These are phyloP conservation scores for Hippocampus barbouri DNA, from an alignment of 2,113 vertebrate species.

Conservation along the genomic window DNA sequence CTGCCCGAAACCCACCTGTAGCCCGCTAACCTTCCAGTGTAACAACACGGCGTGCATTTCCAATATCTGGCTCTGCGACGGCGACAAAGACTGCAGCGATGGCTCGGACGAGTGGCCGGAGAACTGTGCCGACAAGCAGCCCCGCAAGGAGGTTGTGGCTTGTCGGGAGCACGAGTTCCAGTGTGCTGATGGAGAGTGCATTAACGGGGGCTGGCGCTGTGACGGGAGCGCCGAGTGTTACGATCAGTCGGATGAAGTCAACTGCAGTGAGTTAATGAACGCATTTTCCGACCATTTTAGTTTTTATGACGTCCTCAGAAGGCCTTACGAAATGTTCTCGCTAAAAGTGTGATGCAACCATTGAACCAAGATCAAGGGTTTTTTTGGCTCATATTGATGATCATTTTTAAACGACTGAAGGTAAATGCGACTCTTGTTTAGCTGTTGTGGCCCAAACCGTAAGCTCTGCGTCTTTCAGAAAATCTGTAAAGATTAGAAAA, in stretches of 20 bases:
- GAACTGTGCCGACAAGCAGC: conserved; percentile 49
- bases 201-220: conserved; percentile 77
- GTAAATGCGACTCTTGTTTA: no score
- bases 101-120: conserved; percentile 79
- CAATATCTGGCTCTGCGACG: conserved; percentile 76
- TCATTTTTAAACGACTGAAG: not conserved
- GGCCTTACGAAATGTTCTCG: not conserved
- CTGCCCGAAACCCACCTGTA: conserved; percentile 73
- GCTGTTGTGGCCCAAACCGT: no score
- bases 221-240: conserved; percentile 74
- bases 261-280: conserved; percentile 74
- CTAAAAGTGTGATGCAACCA: not conserved
- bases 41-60: conserved; percentile 74
- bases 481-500: no score
- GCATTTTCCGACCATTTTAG: no score
- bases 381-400: not conserved
- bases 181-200: conserved; percentile 76
- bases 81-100: conserved; percentile 75
- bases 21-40: conserved; percentile 71
- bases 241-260: conserved; percentile 78
- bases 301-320: not conserved
- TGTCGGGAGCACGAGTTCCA: conserved; percentile 72
- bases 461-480: no score
- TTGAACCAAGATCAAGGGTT: not conserved
- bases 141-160: rapidly evolving